Conservation (phyloP, 2,113 vertebrate species). For the Phrynocephalus versicolor region DNA sequence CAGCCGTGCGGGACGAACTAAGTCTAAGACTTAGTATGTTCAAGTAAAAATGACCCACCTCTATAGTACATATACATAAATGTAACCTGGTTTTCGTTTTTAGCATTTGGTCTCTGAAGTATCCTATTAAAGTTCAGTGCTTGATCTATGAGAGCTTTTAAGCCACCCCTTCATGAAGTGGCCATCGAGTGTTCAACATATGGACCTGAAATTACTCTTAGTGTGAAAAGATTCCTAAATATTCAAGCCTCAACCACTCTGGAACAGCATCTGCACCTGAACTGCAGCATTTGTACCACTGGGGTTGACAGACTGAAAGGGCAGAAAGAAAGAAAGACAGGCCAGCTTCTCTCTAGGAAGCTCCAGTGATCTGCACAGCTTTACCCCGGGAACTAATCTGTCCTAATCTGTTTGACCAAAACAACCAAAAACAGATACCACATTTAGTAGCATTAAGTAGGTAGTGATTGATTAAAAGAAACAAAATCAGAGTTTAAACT, state of each 20-base stretch:
- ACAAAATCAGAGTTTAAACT: conserved; percentile 29
- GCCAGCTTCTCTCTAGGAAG: neutral
- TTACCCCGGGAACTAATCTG: conserved; percentile 4
- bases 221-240: neutral
- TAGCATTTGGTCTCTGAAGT: neutral
- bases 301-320: neutral
- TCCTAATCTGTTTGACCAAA: conserved; percentile 11
- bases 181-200: neutral
- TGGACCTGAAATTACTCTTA: neutral
- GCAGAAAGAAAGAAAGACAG: neutral
- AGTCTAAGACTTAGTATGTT: too few species aligned
- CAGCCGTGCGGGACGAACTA: too few species aligned
- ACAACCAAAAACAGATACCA: conserved; percentile 27
- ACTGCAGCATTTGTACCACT: neutral
- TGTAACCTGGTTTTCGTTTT: neutral
- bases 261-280: neutral
- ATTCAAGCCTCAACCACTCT: neutral
- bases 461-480: conserved; percentile 31
- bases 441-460: conserved; percentile 17
- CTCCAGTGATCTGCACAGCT: neutral
- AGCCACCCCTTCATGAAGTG: too few species aligned
- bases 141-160: neutral
- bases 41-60: too few species aligned
- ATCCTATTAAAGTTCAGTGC: neutral
- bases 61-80: too few species aligned